Evolutionary conservation across 2,797 vertebrate genomes (phyloP), one percentile per base, ranked within the genome.

Genomic region (Carapus acus): DNA sequence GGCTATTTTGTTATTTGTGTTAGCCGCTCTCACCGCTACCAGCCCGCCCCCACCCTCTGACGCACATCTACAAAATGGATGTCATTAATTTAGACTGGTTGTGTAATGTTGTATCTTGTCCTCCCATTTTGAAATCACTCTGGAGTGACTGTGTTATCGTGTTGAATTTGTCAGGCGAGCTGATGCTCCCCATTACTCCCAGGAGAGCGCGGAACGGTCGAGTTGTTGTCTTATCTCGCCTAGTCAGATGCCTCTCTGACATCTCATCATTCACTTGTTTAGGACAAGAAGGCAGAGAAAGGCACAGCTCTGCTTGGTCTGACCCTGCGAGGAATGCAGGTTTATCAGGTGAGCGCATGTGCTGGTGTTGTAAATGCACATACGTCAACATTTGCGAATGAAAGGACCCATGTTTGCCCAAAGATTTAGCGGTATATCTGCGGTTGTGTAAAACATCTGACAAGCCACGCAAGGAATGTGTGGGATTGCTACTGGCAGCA

Each of bases 251-350:
- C 74, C 58, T 79, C 48, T 58, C 71, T 86, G 73, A 84, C 82
- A 74, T 73, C 62, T 73, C 73, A 76, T 85, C 64, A 41, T 76
- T 82, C 62, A 55, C 78, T 67, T 78, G 62, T 79, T 37, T 72
- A 97, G 94, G 91, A 94, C 77, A 96, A 93, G 87, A 92, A 89
- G 74, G 93, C 90, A 49, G 90, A 91, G 60, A 88, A 65, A 31
- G 88, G 92, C 1, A 91, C 91, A 0, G 75, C 92, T 1, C 65
- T 94, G 67, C 88, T 97, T 54, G 94, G 93, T 13, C 85, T 97
- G 81, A 94, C 91, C 66, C 90, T 93, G 49, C 83, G 83, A 82
- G 93, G 93, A 83, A 89, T 96, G 86, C 90, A 91, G 75, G 88
- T 96, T 88, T 94, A 91, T 90, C 91, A 93, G 91, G 93, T 95